Evolutionary conservation across 2,797 vertebrate genomes (phyloP).

Genomic region (Tenualosa ilisha): DNA sequence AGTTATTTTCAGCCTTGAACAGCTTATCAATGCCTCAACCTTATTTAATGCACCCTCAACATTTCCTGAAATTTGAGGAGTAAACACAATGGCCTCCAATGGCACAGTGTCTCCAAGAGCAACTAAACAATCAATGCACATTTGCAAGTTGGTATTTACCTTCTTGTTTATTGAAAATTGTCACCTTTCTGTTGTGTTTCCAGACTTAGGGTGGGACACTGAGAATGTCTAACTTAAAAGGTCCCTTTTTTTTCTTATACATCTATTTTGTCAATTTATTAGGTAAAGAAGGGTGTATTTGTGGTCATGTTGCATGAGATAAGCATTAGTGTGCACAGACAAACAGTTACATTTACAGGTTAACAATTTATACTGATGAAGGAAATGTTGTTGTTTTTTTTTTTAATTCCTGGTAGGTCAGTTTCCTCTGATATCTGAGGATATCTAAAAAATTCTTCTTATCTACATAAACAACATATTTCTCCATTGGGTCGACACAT

Average conservation of each 20-base stretch:
- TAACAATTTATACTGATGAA: too few relatives aligned
- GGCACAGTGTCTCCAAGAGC: constrained; percentile 74
- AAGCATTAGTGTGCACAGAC: neutral
- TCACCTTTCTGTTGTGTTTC: constrained; percentile 13
- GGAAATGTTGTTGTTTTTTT: neutral
- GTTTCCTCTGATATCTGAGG: neutral
- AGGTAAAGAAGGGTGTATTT: neutral
- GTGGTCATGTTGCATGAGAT: neutral
- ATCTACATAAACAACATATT: neutral
- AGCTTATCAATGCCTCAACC: constrained; percentile 56
- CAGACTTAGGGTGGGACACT: neutral
- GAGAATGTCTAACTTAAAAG: neutral
- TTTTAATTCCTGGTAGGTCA: neutral
- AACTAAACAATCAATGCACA: constrained; percentile 86
- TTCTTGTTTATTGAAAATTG: constrained; percentile 64
- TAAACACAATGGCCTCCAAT: constrained; percentile 78
- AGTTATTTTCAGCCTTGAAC: constrained; percentile 35
- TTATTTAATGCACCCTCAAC: constrained; percentile 72
- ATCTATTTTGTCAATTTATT: neutral
- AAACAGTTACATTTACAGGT: neutral
- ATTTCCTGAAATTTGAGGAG: constrained; percentile 81
- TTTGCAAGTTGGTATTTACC: constrained; percentile 88
- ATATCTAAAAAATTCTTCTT: neutral
- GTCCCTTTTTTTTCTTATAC: neutral
- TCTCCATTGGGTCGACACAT: neutral